Evolutionary conservation across 2,113 vertebrate genomes (phyloP).

Genomic region (Azemiops feae): DNA sequence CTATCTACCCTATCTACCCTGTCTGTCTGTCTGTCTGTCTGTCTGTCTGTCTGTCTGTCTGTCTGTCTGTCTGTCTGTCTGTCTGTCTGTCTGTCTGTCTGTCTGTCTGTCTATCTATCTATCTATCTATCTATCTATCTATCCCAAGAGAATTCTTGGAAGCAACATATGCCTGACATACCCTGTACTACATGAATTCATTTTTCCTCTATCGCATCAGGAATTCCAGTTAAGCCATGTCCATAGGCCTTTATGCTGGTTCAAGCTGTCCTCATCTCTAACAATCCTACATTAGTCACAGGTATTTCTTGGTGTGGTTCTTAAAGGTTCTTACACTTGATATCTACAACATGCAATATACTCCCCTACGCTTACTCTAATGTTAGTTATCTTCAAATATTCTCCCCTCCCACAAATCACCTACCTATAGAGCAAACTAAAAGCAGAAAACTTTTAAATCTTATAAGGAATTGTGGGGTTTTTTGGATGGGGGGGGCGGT

Average conservation of each 20-base stretch:
- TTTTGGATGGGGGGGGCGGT: neutral
- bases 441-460: neutral
- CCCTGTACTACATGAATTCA: neutral
- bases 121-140: too few species aligned
- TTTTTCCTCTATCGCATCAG: neutral
- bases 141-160: neutral
- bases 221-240: neutral
- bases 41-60: too few species aligned
- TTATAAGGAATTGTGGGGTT: too few species aligned
- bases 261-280: neutral
- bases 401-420: neutral
- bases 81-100: too few species aligned
- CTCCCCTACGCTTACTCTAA: rapidly evolving
- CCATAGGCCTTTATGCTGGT: neutral
- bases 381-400: neutral
- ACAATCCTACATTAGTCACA: neutral
- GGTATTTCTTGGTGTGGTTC: neutral
- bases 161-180: neutral
- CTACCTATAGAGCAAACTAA: neutral
- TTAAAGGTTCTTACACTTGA: neutral
- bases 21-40: too few species aligned
- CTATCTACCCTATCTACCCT: too few species aligned
- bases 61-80: too few species aligned
- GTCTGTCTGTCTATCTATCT: too few species aligned
- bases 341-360: neutral